phyloP scores from a whole-genome alignment of 2,797 vertebrate species.

The Monodelphis domestica region DNA sequence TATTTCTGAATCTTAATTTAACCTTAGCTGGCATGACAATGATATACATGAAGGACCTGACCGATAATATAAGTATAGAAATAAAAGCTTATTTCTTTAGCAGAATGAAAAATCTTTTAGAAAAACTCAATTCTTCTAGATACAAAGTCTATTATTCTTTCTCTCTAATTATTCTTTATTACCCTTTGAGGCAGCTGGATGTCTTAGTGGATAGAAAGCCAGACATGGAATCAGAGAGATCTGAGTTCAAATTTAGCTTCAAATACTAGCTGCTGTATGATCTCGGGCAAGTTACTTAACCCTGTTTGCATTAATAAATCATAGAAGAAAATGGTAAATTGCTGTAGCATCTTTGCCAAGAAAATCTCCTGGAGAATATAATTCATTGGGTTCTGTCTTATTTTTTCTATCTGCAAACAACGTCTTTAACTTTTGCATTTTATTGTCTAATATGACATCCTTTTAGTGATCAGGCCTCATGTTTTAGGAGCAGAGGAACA shows the following conservation, averaged over 20 bases:
- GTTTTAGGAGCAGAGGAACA: conserved; percentile 17
- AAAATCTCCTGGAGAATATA: no score
- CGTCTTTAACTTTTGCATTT: conserved; percentile 21
- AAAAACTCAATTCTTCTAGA: not conserved
- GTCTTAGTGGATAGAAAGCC: no score
- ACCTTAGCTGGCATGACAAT: not conserved
- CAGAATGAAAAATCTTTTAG: not conserved
- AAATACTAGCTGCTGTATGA: no score
- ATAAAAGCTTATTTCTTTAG: not conserved
- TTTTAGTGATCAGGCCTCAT: not conserved
- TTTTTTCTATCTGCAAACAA: conserved; percentile 8
- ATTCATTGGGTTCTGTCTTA: no score
- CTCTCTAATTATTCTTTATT: conserved; percentile 22
- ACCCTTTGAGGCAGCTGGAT: no score
- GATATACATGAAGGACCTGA: not conserved
- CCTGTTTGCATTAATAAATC: no score
- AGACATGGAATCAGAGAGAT: no score
- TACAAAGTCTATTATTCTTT: not conserved
- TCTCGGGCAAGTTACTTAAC: no score
- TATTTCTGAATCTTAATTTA: not conserved
- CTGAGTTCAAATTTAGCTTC: no score
- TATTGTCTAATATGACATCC: not conserved
- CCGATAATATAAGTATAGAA: not conserved
- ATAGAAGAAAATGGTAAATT: no score
- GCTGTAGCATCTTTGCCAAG: no score